Evolutionary conservation across 2,888 invertebrate genomes (phyloP).

Genomic region (Leucophenga maculata): DNA sequence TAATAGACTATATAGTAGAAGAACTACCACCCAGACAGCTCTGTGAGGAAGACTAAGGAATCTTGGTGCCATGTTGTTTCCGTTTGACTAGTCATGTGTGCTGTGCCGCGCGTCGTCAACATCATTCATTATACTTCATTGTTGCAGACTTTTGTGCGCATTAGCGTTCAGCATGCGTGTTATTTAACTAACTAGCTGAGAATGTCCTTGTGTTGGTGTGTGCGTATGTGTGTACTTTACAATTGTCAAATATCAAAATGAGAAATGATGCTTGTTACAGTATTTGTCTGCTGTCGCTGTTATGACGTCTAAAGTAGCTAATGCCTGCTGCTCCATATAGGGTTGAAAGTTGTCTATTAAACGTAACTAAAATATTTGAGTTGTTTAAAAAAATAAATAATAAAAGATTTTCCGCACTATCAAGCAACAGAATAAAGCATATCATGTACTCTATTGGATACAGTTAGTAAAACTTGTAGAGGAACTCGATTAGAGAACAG

Average conservation of each 20-base stretch:
- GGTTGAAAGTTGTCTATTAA: conserved; percentile 28
- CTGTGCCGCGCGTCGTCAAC: conserved; percentile 36
- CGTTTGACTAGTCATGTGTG: conserved; percentile 47
- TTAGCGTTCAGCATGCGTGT: conserved; percentile 45
- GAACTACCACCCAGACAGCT: conserved; percentile 44
- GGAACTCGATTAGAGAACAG: too few species aligned
- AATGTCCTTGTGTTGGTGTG: too few species aligned
- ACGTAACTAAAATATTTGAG: too few species aligned
- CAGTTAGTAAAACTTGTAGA: too few species aligned
- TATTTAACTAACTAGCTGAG: conserved; percentile 31
- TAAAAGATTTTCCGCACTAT: too few species aligned
- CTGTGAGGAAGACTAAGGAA: neutral
- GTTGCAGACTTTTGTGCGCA: conserved; percentile 43
- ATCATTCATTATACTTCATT: conserved; percentile 63
- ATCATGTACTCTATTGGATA: too few species aligned
- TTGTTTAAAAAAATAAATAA: too few species aligned
- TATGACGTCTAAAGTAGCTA: conserved; percentile 26
- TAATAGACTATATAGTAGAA: neutral
- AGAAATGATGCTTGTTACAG: conserved; percentile 49
- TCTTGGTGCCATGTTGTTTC: conserved; percentile 50
- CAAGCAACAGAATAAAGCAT: too few species aligned
- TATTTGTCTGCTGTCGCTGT: conserved; percentile 20
- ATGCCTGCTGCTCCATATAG: conserved; percentile 33
- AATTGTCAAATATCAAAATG: conserved; percentile 42
- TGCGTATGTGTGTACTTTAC: conserved; percentile 8